Percentiles rank a stretch among this genome's conserved stretches.
phyloP scores from a whole-genome alignment of 1,140 invertebrate species.

The Trichonephila clavata region DNA sequence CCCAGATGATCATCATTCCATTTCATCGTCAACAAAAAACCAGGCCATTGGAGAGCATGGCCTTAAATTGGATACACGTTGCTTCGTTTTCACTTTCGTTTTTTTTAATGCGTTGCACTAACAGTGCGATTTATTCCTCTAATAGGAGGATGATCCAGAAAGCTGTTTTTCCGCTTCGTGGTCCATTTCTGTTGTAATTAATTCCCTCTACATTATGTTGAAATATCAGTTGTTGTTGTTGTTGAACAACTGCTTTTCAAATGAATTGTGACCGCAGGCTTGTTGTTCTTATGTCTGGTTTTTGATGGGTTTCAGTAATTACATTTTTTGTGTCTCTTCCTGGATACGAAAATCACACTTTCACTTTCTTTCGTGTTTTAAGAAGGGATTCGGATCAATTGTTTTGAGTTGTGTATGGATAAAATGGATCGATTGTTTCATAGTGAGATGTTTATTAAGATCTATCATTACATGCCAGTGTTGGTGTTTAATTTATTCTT shows the following conservation, averaged over 20 bases:
- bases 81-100: neutral
- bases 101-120: neutral
- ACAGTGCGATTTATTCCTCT: conserved; percentile 7
- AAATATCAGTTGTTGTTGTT: neutral
- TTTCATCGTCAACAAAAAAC: neutral
- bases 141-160: conserved; percentile 38
- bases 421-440: no score
- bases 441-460: no score
- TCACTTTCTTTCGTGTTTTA: neutral
- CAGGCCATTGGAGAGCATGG: conserved; percentile 6
- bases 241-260: neutral
- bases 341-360: neutral
- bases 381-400: neutral
- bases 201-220: conserved; percentile 12
- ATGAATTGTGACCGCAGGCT: conserved; percentile 38
- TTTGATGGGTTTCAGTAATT: neutral
- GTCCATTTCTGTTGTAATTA: conserved; percentile 48
- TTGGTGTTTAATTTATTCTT: no score
- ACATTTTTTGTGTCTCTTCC: neutral
- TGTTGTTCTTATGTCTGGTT: neutral
- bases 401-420: no score
- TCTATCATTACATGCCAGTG: no score
- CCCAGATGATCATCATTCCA: conserved; percentile 16
- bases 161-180: conserved; percentile 8
- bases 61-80: conserved; percentile 11